Percentiles rank a stretch among this genome's conserved stretches.
Conservation (phyloP, 2,797 vertebrate species). For the Heteromormyrus szaboi region DNA sequence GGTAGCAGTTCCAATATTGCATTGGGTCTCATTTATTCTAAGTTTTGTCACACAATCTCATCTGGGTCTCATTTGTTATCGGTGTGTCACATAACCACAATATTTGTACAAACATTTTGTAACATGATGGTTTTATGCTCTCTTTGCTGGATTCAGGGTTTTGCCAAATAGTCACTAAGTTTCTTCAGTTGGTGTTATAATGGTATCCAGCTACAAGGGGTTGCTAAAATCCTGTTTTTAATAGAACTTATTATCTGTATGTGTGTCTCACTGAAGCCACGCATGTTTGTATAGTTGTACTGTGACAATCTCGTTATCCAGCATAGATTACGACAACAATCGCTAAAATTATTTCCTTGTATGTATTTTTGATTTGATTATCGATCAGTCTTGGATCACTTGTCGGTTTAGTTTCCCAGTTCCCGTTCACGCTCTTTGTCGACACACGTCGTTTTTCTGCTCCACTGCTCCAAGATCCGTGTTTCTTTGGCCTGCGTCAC, state of each 20-base stretch:
- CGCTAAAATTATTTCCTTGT: constrained; percentile 11
- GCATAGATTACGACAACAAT: constrained; percentile 19
- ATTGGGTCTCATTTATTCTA: background rate
- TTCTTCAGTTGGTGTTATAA: constrained; percentile 4
- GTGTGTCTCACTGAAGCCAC: constrained; percentile 14
- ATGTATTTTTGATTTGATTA: constrained; percentile 10
- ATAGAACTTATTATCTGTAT: constrained; percentile 19
- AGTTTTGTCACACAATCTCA: background rate
- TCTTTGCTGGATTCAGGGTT: constrained; percentile 19
- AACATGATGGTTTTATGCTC: constrained; percentile 5
- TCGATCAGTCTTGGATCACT: constrained; percentile 11
- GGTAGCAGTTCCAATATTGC: background rate
- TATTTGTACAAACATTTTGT: constrained; percentile 18
- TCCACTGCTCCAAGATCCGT: background rate
- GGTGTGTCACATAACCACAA: background rate
- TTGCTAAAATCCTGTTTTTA: constrained; percentile 15
- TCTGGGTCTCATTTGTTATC: constrained; percentile 1
- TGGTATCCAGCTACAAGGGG: background rate
- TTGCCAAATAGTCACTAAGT: background rate
- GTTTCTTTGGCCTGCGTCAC: background rate
- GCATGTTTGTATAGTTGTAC: constrained; percentile 24
- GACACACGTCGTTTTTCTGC: background rate
- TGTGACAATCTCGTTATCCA: constrained; percentile 31
- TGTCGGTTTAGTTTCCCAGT: constrained; percentile 1
- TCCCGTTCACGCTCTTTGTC: background rate